Evolutionary conservation across 2,113 vertebrate species (phyloP).

Genomic region (Xiphias gladius): DNA sequence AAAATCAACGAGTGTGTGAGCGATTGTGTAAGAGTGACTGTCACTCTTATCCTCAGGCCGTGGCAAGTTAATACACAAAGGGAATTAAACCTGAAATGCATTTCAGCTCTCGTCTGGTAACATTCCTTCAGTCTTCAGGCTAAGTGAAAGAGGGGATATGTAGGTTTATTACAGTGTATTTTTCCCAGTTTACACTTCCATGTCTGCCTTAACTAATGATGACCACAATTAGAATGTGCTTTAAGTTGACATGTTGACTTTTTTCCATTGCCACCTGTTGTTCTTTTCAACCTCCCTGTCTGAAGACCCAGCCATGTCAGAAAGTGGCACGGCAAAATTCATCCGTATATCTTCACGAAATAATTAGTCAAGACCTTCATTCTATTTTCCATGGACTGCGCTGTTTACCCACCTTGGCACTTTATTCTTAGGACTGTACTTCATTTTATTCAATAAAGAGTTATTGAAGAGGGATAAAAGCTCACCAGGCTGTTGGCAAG

Average conservation of each 20-base stretch:
- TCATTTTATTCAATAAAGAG: no score
- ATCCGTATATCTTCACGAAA: no score
- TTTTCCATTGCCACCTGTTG: background rate
- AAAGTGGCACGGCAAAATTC: no score
- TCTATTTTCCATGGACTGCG: no score
- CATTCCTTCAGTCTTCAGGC: background rate
- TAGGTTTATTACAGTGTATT: background rate
- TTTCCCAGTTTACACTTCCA: background rate
- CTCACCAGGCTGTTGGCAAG: no score
- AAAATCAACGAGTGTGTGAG: background rate
- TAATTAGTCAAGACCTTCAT: no score
- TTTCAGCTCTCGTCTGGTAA: conserved; percentile 1
- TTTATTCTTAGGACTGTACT: no score
- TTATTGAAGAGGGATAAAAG: no score
- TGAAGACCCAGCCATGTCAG: no score
- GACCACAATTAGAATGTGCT: background rate
- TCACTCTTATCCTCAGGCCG: conserved; percentile 20
- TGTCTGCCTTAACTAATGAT: background rate
- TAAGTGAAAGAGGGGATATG: background rate
- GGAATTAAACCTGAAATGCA: conserved; percentile 48
- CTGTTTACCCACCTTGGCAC: no score
- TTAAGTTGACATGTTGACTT: background rate
- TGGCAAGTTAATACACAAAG: conserved; percentile 30
- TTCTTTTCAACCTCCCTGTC: no score
- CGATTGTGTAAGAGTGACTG: conserved; percentile 10